Evolutionary conservation across 2,113 vertebrate genomes (phyloP), one percentile per base, ranked within the genome.

Genomic region (Barnardius zonarius): DNA sequence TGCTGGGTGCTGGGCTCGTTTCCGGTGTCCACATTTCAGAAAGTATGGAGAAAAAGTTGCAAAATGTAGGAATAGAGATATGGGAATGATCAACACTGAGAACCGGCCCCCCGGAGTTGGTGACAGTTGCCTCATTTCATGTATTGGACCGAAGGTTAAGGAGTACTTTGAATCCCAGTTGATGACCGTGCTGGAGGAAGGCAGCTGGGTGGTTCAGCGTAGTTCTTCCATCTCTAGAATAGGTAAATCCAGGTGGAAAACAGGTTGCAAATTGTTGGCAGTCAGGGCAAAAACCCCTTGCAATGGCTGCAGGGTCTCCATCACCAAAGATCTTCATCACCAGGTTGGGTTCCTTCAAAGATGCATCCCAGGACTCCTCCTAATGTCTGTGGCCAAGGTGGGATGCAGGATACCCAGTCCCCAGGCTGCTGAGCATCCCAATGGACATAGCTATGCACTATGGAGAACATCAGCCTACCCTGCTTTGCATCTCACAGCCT

Each of bases 401-500:
- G 8, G 24, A 19, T 49, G 49, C 12, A 31, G 62, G 66, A 49
- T 19, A 27, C 10, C 25, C 6, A 5, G 28, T 55, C 12, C 54
- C 31, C 51, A 39, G 24, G 39, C 63, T 77, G 35, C 67, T 30
- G 7, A 13, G 28, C 33, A 17, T 10, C 61, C 28, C 73, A 16
- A 1, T 19, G 5, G 61, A 35, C 28, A 2, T 6, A 8, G 33
- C 27, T 16, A 3, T 8, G 24, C 12, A 6, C 55, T 10, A 10
- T 0, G 0, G 0, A 17, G 13, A 43, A n/a, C 17, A 13, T 52
- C 28, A 44, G 6, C 23, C 44, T 31, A 4, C 20, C 7, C 35
- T 9, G 24, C 44, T 80, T 59, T 6, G 17, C 13, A 4, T 33
- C 72, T 52, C 2, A 1, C 49, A 5, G 27, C 1, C 1, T 19